Base-by-base conservation (phyloP, 2,113 vertebrate species). In the Gnathonemus echidnorhynchus region DNA sequence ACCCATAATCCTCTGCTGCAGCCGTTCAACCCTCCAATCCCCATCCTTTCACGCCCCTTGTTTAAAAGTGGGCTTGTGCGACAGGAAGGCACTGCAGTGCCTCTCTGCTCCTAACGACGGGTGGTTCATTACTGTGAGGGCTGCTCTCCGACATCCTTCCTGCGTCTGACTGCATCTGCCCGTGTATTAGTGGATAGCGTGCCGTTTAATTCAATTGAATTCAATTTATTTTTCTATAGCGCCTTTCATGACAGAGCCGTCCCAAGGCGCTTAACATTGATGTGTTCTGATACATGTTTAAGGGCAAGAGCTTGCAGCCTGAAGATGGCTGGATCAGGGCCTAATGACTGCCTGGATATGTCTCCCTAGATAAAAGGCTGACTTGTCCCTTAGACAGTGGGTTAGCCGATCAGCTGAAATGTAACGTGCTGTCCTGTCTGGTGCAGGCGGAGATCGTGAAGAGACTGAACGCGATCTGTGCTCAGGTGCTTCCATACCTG, bases 401-500 rank as follows among this genome's bases (percentile, higher is more conserved):
- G 2, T 48, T 35, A 24, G 39, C 45, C 19, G 5, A 24, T 24
- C 24, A 27, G 88, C 62, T 88, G 48, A 74, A 27, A 5, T 53
- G 46, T 58, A 42, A 46, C 31, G 50, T 66, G 53, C 74, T 8
- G 8, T 2, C n/a, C 24, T 8, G 42, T 92, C 19, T 46, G 88
- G 46, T 83, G 21, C 90, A 99, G 98, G 98, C 98, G 39, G 98
- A 99, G 94, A 99, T 99, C 1, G 98, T 99, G 92, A 99, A 99
- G 96, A 95, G 98, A 95, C 95, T 99, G 94, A 99, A 99, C 0
- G 98, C 98, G 48, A 99, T 99, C 91, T 99, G 98, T 89, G 98
- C 98, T n/a, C 98, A 99, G 95, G 98, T 99, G 92, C 96, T 99
- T 92, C 98, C 98, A 77, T 99, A 98, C 94, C 97, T 99, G 93